Base-by-base conservation (phyloP, 2,113 vertebrate species). In the Cryptotis parvus region DNA sequence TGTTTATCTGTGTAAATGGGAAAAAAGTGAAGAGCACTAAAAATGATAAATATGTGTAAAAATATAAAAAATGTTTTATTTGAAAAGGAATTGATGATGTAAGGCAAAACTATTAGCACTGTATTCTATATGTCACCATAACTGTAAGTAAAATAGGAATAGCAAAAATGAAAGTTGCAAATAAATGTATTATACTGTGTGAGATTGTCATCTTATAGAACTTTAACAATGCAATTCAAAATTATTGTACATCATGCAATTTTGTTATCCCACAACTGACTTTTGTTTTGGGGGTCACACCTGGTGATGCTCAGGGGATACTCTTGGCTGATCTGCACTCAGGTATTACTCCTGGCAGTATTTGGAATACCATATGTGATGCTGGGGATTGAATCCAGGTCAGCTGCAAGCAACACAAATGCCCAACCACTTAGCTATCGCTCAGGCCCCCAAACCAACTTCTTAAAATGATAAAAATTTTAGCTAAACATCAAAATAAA, bases 401-500 rank as follows among this genome's bases (percentile, higher is more conserved):
- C n/a, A n/a, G n/a, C n/a, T n/a, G n/a, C n/a, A n/a, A n/a, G n/a
- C n/a, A n/a, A n/a, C n/a, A n/a, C n/a, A n/a, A n/a, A n/a, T n/a
- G n/a, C n/a, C n/a, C n/a, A n/a, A n/a, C n/a, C n/a, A n/a, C n/a
- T n/a, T n/a, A n/a, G n/a, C n/a, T n/a, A n/a, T n/a, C n/a, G n/a
- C n/a, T n/a, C n/a, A n/a, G n/a, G n/a, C n/a, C n/a, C n/a, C n/a
- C n/a, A n/a, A n/a, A n/a, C n/a, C n/a, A n/a, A 58, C 45, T 18
- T 16, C 45, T 89, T 68, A n/a, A 75, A 90, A 84, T 84, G 66
- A 52, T 52, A 33, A 9, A 18, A 84, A 83, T 83, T 27, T 33
- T 35, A 87, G 29, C 11, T 69, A 74, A 69, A 85, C 41, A 4
- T 18, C 15, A 65, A 74, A 39, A 79, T 76, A 73, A n/a, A 87